These are phyloP conservation scores for Apocheima hispidaria DNA, from an alignment of 2,888 invertebrate genomes.

Conservation along the genomic window DNA sequence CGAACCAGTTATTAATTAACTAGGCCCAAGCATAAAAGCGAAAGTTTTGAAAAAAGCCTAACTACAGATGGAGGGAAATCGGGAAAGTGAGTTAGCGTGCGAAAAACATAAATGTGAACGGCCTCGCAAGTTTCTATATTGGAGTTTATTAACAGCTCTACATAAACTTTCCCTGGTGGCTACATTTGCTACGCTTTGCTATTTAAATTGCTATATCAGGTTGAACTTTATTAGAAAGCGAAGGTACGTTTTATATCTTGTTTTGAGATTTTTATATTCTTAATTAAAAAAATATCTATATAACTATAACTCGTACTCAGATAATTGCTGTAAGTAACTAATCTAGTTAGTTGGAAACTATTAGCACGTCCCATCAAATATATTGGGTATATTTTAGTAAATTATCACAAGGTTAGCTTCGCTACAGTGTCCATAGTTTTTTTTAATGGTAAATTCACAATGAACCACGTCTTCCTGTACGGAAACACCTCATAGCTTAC, in stretches of 20 bases:
- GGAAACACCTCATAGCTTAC: slow-evolving; percentile 18
- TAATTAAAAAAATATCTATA: neutral
- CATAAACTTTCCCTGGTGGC: slow-evolving; percentile 53
- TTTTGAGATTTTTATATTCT: neutral
- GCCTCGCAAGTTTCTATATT: slow-evolving; percentile 68
- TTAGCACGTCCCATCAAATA: too few species aligned
- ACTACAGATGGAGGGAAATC: slow-evolving; percentile 75
- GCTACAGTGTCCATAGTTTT: slow-evolving; percentile 30
- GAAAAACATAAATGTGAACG: slow-evolving; percentile 75
- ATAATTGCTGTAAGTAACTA: too few species aligned
- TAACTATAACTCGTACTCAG: too few species aligned
- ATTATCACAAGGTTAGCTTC: slow-evolving; percentile 24
- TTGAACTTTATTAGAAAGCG: slow-evolving; percentile 20
- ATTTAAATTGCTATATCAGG: slow-evolving; percentile 28
- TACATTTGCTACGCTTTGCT: slow-evolving; percentile 33
- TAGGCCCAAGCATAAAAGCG: slow-evolving; percentile 27
- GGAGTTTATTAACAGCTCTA: slow-evolving; percentile 48
- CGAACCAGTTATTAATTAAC: slow-evolving; percentile 28
- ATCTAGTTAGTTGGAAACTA: too few species aligned
- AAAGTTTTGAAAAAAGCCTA: slow-evolving; percentile 42
- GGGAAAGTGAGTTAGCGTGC: slow-evolving; percentile 75
- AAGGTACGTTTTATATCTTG: slow-evolving; percentile 10
- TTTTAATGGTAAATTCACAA: slow-evolving; percentile 30
- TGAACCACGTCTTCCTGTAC: slow-evolving; percentile 18
- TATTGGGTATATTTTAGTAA: neutral